phyloP scores from a whole-genome alignment of 1,140 invertebrate genomes.

The Diorhabda elongata region DNA sequence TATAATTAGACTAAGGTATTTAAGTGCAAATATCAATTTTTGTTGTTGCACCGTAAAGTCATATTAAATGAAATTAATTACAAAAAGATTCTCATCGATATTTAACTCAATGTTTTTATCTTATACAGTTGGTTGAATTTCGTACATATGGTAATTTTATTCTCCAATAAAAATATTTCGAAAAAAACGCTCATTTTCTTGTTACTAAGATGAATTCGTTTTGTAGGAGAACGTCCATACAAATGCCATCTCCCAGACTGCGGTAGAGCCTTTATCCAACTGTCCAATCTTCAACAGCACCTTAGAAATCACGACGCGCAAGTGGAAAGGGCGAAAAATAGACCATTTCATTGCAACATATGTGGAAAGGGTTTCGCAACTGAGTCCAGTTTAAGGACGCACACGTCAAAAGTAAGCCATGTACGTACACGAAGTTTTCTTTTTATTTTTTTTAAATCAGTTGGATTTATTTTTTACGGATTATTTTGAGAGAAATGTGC shows the following conservation, averaged over 20 bases:
- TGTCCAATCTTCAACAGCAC: constrained; percentile 96
- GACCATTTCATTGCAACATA: constrained; percentile 92
- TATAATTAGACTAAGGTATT: too few relatives aligned
- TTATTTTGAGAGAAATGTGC: constrained; percentile 11
- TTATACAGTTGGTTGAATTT: too few relatives aligned
- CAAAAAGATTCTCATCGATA: too few relatives aligned
- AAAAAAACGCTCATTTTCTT: neutral
- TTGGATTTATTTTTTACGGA: constrained; percentile 9
- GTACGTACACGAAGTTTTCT: constrained; percentile 54
- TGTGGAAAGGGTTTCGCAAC: constrained; percentile 96
- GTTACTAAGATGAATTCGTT: neutral
- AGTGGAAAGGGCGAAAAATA: constrained; percentile 89
- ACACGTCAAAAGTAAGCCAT: constrained; percentile 92
- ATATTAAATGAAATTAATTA: too few relatives aligned
- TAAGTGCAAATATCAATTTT: too few relatives aligned
- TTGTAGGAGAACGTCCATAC: constrained; percentile 92
- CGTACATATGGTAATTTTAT: too few relatives aligned
- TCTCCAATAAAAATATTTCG: neutral
- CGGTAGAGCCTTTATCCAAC: constrained; percentile 92
- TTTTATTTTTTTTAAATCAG: constrained; percentile 34
- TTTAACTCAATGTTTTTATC: too few relatives aligned
- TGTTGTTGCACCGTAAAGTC: too few relatives aligned
- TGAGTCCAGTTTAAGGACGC: constrained; percentile 89
- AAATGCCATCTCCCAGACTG: constrained; percentile 94
- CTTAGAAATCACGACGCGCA: constrained; percentile 94